Evolutionary conservation across 1,140 invertebrate genomes (phyloP).

Genomic region (Galleria mellonella): DNA sequence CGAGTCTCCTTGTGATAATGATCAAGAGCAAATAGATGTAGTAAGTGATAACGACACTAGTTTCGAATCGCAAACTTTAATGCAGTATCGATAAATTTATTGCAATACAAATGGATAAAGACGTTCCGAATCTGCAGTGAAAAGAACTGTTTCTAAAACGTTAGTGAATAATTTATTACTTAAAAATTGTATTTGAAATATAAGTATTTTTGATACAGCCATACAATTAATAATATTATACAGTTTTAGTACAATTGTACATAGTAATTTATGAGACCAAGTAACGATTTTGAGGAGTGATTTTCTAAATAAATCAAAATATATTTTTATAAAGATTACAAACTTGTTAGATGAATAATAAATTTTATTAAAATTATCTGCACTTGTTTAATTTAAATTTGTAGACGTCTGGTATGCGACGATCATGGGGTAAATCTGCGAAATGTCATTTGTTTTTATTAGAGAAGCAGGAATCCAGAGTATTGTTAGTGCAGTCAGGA

Average conservation of each 20-base stretch:
- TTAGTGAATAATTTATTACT: constrained; percentile 7
- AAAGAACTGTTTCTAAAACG: background rate
- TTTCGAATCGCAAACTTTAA: constrained; percentile 43
- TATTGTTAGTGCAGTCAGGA: constrained; percentile 17
- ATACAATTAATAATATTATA: no score
- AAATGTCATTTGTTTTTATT: no score
- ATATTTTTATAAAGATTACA: constrained; percentile 48
- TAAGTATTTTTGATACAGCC: constrained; percentile 1
- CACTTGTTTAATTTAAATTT: no score
- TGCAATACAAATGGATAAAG: background rate
- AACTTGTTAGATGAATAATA: constrained; percentile 36
- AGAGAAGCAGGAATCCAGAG: constrained; percentile 31
- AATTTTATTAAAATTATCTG: no score
- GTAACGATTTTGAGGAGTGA: no score
- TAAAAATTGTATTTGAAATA: constrained; percentile 1
- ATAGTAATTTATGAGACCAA: constrained; percentile 31
- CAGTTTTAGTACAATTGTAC: constrained; percentile 15
- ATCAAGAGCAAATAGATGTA: constrained; percentile 61
- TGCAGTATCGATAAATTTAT: constrained; percentile 25
- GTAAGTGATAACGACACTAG: constrained; percentile 55
- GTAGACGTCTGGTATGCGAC: no score
- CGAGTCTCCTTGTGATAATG: constrained; percentile 44
- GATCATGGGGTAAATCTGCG: no score
- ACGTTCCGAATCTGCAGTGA: no score
- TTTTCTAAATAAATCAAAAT: background rate